phyloP scores from a whole-genome alignment of 2,797 vertebrate species.

The Setipinna tenuifilis region DNA sequence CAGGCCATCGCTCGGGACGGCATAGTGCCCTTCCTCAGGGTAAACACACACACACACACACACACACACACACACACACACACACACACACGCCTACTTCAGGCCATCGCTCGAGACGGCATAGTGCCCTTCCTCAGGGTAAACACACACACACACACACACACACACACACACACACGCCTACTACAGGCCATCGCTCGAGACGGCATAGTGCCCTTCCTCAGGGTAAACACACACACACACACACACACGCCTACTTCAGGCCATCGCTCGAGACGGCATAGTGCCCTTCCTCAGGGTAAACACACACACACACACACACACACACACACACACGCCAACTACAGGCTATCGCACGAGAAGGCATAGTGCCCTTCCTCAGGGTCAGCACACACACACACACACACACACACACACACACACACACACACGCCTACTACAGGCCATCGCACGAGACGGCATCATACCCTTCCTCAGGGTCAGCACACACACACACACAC shows the following conservation, averaged over 20 bases:
- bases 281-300: conserved; percentile 94
- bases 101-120: neutral
- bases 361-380: conserved; percentile 86
- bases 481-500: too few species aligned
- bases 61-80: conserved; percentile 22
- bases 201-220: too few species aligned
- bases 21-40: conserved; percentile 92
- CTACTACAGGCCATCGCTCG: too few species aligned
- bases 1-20: conserved; percentile 94
- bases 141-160: conserved; percentile 16
- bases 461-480: conserved; percentile 81
- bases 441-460: conserved; percentile 92
- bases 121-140: too few species aligned
- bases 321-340: neutral
- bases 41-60: conserved; percentile 54
- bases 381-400: too few species aligned
- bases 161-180: neutral
- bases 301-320: conserved; percentile 11
- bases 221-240: conserved; percentile 67
- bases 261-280: conserved; percentile 92
- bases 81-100: neutral
- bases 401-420: too few species aligned
- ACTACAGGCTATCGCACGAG: conserved; percentile 71
- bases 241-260: conserved; percentile 82
- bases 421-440: too few species aligned